These are phyloP conservation scores for Zingel zingel DNA, from an alignment of 2,113 vertebrate species.

Conservation along the genomic window DNA sequence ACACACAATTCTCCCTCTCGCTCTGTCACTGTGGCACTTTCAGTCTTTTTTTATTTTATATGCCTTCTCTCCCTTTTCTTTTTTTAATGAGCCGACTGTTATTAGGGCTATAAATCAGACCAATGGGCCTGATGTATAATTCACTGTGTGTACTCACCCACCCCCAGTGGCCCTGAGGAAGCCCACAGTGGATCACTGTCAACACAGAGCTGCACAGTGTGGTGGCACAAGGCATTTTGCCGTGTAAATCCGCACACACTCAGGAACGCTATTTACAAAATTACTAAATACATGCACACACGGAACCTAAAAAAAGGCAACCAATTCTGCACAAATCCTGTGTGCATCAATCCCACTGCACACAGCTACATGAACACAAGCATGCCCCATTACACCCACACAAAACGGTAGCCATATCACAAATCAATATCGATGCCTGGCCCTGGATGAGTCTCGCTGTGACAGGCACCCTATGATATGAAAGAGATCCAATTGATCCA, in stretches of 20 bases:
- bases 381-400: slow-evolving; percentile 73
- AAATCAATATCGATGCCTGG: slow-evolving; percentile 89
- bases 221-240: slow-evolving; percentile 45
- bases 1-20: slow-evolving; percentile 69
- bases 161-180: slow-evolving; percentile 94
- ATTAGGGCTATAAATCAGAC: slow-evolving; percentile 99
- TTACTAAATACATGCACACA: slow-evolving; percentile 49
- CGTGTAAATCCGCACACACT: slow-evolving; percentile 22
- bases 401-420: slow-evolving; percentile 86
- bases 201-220: slow-evolving; percentile 77
- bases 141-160: slow-evolving; percentile 99
- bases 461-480: slow-evolving; percentile 85
- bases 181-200: slow-evolving; percentile 98
- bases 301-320: slow-evolving; percentile 67
- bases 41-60: slow-evolving; percentile 82
- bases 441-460: slow-evolving; percentile 83
- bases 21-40: slow-evolving; percentile 77
- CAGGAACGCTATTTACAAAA: slow-evolving; percentile 17
- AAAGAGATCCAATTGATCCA: slow-evolving; percentile 93
- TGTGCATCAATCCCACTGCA: neutral
- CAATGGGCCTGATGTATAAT: slow-evolving; percentile 99
- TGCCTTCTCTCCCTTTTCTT: slow-evolving; percentile 84
- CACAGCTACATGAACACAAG: slow-evolving; percentile 75
- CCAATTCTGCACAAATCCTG: neutral
- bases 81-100: slow-evolving; percentile 99